Evolutionary conservation across 1,140 invertebrate genomes (phyloP).

Genomic region (Bombus waltoni): DNA sequence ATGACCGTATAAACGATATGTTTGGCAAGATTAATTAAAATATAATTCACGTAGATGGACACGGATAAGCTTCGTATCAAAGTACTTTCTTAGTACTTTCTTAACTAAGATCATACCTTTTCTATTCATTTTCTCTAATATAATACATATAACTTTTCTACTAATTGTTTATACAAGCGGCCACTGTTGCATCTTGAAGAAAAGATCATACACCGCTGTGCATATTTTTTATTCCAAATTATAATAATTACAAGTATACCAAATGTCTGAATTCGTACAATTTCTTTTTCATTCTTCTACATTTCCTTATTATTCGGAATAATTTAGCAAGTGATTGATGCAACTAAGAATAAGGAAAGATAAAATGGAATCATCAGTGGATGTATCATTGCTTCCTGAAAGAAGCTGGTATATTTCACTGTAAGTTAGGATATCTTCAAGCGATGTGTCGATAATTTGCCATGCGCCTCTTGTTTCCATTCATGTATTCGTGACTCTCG

Average conservation of each 20-base stretch:
- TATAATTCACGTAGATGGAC: neutral
- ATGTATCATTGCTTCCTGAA: neutral
- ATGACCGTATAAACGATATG: neutral
- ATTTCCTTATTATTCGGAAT: too few species aligned
- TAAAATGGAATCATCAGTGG: neutral
- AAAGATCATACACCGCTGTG: neutral
- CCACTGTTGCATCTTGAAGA: neutral
- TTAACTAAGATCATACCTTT: neutral
- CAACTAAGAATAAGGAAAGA: too few species aligned
- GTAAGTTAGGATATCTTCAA: neutral
- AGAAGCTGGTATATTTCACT: neutral
- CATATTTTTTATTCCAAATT: too few species aligned
- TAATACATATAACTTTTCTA: too few species aligned
- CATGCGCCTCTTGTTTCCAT: neutral
- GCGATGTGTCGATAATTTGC: neutral
- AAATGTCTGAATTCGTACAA: too few species aligned
- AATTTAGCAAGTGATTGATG: too few species aligned
- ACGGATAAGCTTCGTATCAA: neutral
- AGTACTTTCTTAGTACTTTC: neutral
- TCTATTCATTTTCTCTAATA: too few species aligned
- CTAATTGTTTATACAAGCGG: neutral
- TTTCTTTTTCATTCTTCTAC: too few species aligned
- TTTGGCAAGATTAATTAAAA: conserved; percentile 3
- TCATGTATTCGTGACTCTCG: neutral
- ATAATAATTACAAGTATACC: too few species aligned